Base-by-base conservation (phyloP, 2,113 vertebrate genomes). In the Phalacrocorax pelagicus region DNA sequence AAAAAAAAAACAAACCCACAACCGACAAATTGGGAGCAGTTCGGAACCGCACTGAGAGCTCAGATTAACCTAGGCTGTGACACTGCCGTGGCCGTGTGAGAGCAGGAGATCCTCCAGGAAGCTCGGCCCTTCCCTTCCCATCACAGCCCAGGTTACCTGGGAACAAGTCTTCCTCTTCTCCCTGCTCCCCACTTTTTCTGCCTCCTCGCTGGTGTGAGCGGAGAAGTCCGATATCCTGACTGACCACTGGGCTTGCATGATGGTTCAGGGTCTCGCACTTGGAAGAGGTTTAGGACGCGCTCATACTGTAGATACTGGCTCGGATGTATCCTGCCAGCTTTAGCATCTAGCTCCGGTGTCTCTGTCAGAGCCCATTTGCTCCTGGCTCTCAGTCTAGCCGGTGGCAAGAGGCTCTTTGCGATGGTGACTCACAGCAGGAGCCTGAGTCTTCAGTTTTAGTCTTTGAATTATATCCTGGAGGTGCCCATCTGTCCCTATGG, bases 201-300 rank as follows among this genome's bases (percentile, higher is more conserved):
- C 16, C 29, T 27, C 17, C 22, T 23, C 2, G 6, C 27, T 21
- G 66, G 19, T 29, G 77, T 15, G 47, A 34, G 10, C 34, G 0
- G 7, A 13, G 32, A 8, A 5, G 42, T 17, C 22, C 1, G 0
- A 7, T 26, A 16, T 10, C 67, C 69, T 3, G 0, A 0, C 10
- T 49, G 92, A 13, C 11, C 11, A 1, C 18, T 1, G 24, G 7
- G 26, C 15, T 38, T 5, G 36, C 1, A 17, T 4, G 44, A 1
- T 15, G 40, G 40, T 2, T 34, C 52, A 9, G 2, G 81, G 29
- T n/a, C 47, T 38, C 58, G 34, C 6, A 44, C 21, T 15, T 8
- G 6, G 21, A 12, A 5, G 58, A 27, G 58, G 47, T 46, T 72
- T 15, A 9, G 67, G 78, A 26, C 6, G 0, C 9, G 57, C 22